These are phyloP conservation scores for Hycleus cichorii DNA, from an alignment of 1,140 invertebrate genomes.

Conservation along the genomic window DNA sequence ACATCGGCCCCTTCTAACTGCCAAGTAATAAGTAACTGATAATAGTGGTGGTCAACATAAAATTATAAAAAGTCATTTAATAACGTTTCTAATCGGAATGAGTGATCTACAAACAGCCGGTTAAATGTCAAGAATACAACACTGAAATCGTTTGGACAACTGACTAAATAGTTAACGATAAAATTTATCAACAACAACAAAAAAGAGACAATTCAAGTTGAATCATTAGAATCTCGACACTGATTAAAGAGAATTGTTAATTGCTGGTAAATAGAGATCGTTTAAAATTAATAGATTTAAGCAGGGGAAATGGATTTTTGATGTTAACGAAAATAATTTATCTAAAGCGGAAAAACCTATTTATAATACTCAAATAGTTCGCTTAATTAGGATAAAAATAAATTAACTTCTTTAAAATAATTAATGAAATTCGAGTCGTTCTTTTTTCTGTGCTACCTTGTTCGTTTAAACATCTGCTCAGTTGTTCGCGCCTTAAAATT, in stretches of 20 bases:
- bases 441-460: background rate
- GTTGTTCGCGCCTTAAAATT: background rate
- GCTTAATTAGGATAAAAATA: conserved; percentile 16
- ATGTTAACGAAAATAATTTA: background rate
- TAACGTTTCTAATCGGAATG: background rate
- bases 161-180: background rate
- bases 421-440: conserved; percentile 15
- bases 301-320: background rate
- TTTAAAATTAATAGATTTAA: background rate
- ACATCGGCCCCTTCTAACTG: conserved; percentile 4
- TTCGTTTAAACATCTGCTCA: background rate
- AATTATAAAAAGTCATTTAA: background rate
- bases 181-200: background rate
- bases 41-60: background rate
- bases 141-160: too few relatives aligned
- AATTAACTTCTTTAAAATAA: conserved; percentile 15
- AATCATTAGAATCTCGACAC: background rate
- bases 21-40: conserved; percentile 8
- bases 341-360: conserved; percentile 5
- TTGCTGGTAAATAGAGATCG: background rate
- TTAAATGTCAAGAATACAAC: too few relatives aligned
- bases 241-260: background rate
- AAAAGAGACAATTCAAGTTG: background rate
- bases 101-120: background rate
- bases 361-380: conserved; percentile 1